phyloP scores from a whole-genome alignment of 2,113 vertebrate genomes.

The Cynocephalus volans region DNA sequence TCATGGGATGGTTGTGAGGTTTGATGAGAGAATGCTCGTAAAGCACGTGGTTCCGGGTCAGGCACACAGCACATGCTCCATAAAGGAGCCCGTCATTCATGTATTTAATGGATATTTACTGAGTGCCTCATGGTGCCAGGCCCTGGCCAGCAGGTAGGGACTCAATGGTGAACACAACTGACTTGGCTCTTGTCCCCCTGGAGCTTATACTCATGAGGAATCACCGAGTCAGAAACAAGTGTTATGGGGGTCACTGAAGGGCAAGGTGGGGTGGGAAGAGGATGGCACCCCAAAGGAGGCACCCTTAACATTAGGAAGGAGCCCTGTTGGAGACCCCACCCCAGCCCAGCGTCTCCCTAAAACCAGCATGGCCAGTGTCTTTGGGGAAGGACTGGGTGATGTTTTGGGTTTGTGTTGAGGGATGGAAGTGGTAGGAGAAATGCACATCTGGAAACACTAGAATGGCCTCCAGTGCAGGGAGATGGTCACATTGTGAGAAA shows the following conservation, averaged over 20 bases:
- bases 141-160: background rate
- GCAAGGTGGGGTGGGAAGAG: no score
- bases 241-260: background rate
- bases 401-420: background rate
- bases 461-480: background rate
- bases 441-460: background rate
- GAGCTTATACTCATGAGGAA: background rate
- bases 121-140: background rate
- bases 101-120: background rate
- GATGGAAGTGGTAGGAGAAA: no score
- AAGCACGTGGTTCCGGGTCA: rapidly evolving
- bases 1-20: background rate
- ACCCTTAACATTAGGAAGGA: rapidly evolving
- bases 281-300: background rate
- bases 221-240: background rate
- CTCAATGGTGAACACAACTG: rapidly evolving
- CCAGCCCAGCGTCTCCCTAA: no score
- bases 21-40: background rate
- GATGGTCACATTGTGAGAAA: background rate
- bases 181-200: no score
- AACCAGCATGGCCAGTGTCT: background rate
- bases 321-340: background rate
- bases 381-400: background rate
- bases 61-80: rapidly evolving
- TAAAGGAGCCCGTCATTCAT: rapidly evolving